These are phyloP conservation scores for Chaetogeoica ovagalla DNA, from an alignment of 2,888 invertebrate genomes.

Conservation along the genomic window DNA sequence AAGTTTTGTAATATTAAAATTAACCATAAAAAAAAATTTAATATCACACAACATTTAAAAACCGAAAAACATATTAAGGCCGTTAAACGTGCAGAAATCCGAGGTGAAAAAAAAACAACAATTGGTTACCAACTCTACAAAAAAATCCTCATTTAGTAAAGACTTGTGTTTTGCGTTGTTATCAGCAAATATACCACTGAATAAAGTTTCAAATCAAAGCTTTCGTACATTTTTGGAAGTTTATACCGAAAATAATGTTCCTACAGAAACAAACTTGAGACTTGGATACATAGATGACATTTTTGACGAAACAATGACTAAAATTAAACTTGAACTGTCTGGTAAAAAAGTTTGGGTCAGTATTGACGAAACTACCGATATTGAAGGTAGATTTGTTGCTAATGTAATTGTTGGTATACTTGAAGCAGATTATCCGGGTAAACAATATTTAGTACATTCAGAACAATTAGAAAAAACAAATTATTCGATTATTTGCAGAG, in stretches of 20 bases:
- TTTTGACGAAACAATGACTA: slow-evolving; percentile 11
- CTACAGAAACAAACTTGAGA: slow-evolving; percentile 26
- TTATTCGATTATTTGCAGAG: neutral
- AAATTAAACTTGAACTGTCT: slow-evolving; percentile 19
- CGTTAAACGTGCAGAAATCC: slow-evolving; percentile 11
- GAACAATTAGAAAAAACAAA: slow-evolving; percentile 7
- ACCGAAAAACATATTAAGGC: slow-evolving; percentile 29
- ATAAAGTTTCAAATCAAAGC: slow-evolving; percentile 23
- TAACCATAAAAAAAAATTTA: slow-evolving; percentile 26
- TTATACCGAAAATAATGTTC: slow-evolving; percentile 34
- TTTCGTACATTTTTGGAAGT: slow-evolving; percentile 17
- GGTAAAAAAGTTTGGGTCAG: slow-evolving; percentile 5
- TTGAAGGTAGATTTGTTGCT: slow-evolving; percentile 19
- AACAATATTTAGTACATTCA: slow-evolving; percentile 3
- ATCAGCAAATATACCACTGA: slow-evolving; percentile 19
- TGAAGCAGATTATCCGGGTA: neutral
- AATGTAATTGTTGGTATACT: too few relatives aligned
- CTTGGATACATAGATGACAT: slow-evolving; percentile 34
- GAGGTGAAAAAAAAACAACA: slow-evolving; percentile 40
- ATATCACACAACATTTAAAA: slow-evolving; percentile 36
- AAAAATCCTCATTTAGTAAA: slow-evolving; percentile 11
- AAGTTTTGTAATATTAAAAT: slow-evolving; percentile 26
- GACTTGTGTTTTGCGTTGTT: too few relatives aligned
- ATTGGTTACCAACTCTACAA: too few relatives aligned
- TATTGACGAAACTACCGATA: too few relatives aligned